Evolutionary conservation across 2,888 invertebrate species (phyloP).

Genomic region (Cinara cedri): DNA sequence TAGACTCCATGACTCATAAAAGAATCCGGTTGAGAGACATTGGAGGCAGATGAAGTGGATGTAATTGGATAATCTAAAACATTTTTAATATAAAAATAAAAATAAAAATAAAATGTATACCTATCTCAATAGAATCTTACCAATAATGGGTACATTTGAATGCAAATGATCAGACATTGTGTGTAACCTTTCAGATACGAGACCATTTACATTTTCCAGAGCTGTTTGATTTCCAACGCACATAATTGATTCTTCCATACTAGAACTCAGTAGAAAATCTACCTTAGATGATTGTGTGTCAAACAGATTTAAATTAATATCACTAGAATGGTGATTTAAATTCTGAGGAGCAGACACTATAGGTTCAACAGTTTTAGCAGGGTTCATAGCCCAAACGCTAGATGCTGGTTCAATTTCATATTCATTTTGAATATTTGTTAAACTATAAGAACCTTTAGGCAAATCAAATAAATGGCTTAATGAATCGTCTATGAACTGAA

Average conservation of each 20-base stretch:
- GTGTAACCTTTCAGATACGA: slow-evolving; percentile 48
- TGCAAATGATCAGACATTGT: slow-evolving; percentile 51
- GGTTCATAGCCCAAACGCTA: slow-evolving; percentile 26
- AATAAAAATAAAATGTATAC: not conserved
- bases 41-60: slow-evolving; percentile 33
- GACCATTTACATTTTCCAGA: slow-evolving; percentile 52
- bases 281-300: slow-evolving; percentile 47
- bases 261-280: slow-evolving; percentile 50
- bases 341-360: slow-evolving; percentile 18
- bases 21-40: slow-evolving; percentile 32
- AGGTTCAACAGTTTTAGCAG: slow-evolving; percentile 8
- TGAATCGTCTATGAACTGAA: slow-evolving; percentile 45
- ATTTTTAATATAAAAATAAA: slow-evolving; percentile 1
- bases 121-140: not conserved
- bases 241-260: slow-evolving; percentile 51
- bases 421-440: slow-evolving; percentile 21
- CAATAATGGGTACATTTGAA: slow-evolving; percentile 40
- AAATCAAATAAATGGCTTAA: slow-evolving; percentile 29
- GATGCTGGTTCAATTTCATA: slow-evolving; percentile 17
- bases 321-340: slow-evolving; percentile 41
- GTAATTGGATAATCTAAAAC: slow-evolving; percentile 40
- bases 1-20: slow-evolving; percentile 49
- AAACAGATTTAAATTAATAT: slow-evolving; percentile 52
- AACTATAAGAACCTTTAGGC: slow-evolving; percentile 35
- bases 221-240: slow-evolving; percentile 44